Evolutionary conservation across 2,888 invertebrate genomes (phyloP), one percentile per base, ranked within the genome.

Genomic region (Eupeodes luniger): DNA sequence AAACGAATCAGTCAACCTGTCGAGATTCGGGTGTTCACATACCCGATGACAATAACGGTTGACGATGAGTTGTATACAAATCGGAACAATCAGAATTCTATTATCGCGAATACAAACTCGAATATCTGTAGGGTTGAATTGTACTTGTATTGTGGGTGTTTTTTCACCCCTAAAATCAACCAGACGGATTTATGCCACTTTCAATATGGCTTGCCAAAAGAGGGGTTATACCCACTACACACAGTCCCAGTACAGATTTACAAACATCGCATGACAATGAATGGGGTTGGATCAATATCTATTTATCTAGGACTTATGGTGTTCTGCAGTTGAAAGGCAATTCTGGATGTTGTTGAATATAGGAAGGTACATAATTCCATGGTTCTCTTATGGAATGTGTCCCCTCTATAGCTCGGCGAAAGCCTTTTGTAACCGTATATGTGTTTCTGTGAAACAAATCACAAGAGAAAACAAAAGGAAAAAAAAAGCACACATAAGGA

Each of bases 1-100:
- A 88, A 88, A 81, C 88, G 85, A 88, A 85, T 88, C 88, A 85
- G 77, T 88, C 77, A 88, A 88, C 88, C 88, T 85, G 85, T 78
- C 75, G 69, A 78, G 64, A 64, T 81, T 81, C 49, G 88, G 76
- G 75, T 85, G 78, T 84, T 88, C 72, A 67, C 81, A 84, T 81
- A 69, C 36, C 34, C 10, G 40, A 16, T 59, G 59, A 49, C 47
- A 49, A 66, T 9, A 40, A 40, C 40, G 40, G 64, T 19, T 44
- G 64, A 64, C 19, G 47, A 66, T 14, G 19, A 62, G 62, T 62
- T 64, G 83, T 59, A 27, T 64, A 76, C 12, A 59, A 64, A 74
- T 49, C 19, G 44, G 80, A 77, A 67, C 62, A 80, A 84, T 83
- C 76, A 57, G 69, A 66, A 80, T 61, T 74, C 61, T 75, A 79